Percentiles rank a stretch among this genome's conserved stretches.
phyloP scores from a whole-genome alignment of 2,888 invertebrate species.

The Aromia moschata region DNA sequence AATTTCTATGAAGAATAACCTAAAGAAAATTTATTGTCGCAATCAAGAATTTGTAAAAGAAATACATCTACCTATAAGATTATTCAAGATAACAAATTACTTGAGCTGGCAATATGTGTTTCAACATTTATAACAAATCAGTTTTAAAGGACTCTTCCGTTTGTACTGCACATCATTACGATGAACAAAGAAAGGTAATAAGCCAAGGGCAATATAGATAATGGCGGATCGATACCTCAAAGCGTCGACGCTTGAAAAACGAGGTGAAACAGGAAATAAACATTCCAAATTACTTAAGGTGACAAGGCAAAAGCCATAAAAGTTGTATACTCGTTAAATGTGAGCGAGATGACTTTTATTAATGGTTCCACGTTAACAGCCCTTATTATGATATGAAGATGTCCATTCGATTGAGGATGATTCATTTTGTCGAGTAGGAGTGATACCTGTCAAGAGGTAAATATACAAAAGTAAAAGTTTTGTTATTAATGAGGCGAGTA shows the following conservation, averaged over 20 bases:
- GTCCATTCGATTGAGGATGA: slow-evolving; percentile 21
- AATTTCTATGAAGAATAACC: no score
- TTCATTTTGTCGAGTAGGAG: slow-evolving; percentile 20
- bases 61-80: no score
- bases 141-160: no score
- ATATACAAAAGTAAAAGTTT: slow-evolving; percentile 7
- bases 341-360: slow-evolving; percentile 25
- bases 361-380: slow-evolving; percentile 13
- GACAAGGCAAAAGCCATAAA: slow-evolving; percentile 14
- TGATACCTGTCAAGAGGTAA: slow-evolving; percentile 10
- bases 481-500: slow-evolving; percentile 9
- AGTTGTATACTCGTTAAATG: slow-evolving; percentile 9
- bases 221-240: slow-evolving; percentile 8
- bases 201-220: slow-evolving; percentile 19
- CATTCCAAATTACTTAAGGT: slow-evolving; percentile 18
- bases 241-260: slow-evolving; percentile 8
- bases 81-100: no score
- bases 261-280: slow-evolving; percentile 25
- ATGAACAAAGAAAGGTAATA: no score
- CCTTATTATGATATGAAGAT: slow-evolving; percentile 32
- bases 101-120: no score
- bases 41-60: no score
- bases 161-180: no score
- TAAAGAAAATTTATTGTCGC: no score
- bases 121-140: no score